These are phyloP conservation scores for Holacanthella duospinosa DNA, from an alignment of 2,888 invertebrate species.

Conservation along the genomic window DNA sequence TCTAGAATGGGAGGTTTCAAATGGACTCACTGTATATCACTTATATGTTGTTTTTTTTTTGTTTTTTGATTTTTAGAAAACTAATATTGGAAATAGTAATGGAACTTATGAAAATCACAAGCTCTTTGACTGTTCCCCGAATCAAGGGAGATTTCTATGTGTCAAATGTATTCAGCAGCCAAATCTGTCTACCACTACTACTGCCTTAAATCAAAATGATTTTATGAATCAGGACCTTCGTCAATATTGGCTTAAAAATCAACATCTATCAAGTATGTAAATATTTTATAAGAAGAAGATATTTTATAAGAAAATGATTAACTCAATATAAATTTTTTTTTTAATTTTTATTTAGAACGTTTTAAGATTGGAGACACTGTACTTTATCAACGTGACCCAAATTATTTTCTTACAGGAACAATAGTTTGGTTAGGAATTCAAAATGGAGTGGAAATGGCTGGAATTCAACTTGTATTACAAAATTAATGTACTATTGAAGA, in stretches of 20 bases:
- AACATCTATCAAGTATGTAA: background rate
- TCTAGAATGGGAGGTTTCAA: too few species aligned
- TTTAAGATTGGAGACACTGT: conserved; percentile 3
- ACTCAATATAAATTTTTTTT: too few species aligned
- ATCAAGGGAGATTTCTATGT: conserved; percentile 1
- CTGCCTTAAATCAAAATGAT: background rate
- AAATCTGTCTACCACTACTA: background rate
- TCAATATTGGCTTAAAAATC: background rate
- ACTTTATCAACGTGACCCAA: background rate
- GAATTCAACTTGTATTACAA: conserved; percentile 4
- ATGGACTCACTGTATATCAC: too few species aligned
- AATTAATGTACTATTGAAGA: background rate
- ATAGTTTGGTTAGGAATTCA: background rate
- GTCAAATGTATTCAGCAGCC: background rate
- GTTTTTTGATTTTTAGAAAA: background rate
- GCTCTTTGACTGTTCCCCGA: background rate
- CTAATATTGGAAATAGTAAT: background rate
- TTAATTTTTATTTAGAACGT: background rate
- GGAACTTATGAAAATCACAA: conserved; percentile 5
- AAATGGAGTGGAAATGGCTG: background rate
- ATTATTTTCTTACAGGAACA: background rate
- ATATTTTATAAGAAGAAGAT: background rate
- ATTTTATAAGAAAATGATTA: too few species aligned
- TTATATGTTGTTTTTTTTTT: too few species aligned
- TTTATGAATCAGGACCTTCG: background rate